Evolutionary conservation across 1,140 invertebrate species (phyloP).

Genomic region (Trichoplusia ni): DNA sequence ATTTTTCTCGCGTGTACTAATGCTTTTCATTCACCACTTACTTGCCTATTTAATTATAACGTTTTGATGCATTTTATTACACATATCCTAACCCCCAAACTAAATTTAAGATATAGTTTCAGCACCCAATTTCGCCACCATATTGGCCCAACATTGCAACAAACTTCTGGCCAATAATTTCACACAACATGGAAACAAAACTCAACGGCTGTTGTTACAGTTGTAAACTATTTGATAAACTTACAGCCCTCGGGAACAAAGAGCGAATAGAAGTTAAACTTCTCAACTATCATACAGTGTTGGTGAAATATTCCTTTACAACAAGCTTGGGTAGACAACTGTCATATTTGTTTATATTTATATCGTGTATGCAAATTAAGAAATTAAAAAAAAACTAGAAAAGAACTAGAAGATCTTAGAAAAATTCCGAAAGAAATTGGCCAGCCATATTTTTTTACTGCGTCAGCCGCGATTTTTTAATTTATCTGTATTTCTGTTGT

Average conservation of each 20-base stretch:
- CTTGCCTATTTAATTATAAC: too few species aligned
- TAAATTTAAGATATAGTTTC: too few species aligned
- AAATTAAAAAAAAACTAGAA: too few species aligned
- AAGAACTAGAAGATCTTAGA: too few species aligned
- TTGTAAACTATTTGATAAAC: slow-evolving; percentile 12
- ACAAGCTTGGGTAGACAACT: neutral
- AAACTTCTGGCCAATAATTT: slow-evolving; percentile 1
- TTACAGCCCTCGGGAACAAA: slow-evolving; percentile 2
- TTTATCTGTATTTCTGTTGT: too few species aligned
- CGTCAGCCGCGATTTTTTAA: too few species aligned
- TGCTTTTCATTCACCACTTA: too few species aligned
- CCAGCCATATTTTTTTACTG: too few species aligned
- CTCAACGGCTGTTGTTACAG: slow-evolving; percentile 11
- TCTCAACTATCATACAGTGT: slow-evolving; percentile 14
- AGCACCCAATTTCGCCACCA: neutral
- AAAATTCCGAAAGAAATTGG: neutral
- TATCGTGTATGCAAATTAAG: neutral
- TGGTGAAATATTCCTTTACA: slow-evolving; percentile 20
- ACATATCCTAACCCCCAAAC: too few species aligned
- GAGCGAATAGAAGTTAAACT: slow-evolving; percentile 10
- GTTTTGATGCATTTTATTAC: too few species aligned
- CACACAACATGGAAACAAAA: slow-evolving; percentile 1
- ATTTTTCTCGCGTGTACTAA: too few species aligned
- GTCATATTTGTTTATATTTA: neutral
- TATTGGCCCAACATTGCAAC: slow-evolving; percentile 6